Percentiles rank a stretch among this genome's conserved stretches.
Conservation (phyloP, 2,113 vertebrate genomes). For the Cepphus grylle region DNA sequence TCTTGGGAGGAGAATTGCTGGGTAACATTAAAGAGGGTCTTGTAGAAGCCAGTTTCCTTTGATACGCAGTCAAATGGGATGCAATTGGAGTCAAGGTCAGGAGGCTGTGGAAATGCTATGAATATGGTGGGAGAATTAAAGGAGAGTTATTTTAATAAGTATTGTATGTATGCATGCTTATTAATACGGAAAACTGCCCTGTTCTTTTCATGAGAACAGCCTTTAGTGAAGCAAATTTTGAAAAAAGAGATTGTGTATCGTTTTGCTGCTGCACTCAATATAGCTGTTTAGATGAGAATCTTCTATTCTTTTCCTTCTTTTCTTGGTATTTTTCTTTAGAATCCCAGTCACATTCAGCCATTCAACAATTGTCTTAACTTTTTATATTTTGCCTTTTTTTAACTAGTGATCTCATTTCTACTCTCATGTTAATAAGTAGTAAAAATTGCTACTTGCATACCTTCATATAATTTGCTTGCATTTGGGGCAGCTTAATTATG, state of each 20-base stretch:
- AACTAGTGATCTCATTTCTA: not conserved
- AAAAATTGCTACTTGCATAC: not conserved
- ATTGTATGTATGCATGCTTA: not conserved
- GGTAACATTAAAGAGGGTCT: constrained; percentile 45
- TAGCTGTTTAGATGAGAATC: not conserved
- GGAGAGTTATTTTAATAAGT: constrained; percentile 13
- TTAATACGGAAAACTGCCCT: constrained; percentile 14
- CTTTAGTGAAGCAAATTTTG: not conserved
- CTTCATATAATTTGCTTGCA: not conserved
- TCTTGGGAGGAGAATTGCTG: constrained; percentile 14
- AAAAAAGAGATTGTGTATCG: not conserved
- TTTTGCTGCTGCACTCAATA: not conserved
- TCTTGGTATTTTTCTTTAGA: not conserved
- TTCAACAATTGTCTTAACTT: not conserved
- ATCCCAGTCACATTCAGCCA: not conserved
- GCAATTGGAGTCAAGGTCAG: constrained; percentile 53
- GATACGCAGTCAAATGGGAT: constrained; percentile 28
- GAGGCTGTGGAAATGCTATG: constrained; percentile 36
- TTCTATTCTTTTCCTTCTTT: not conserved
- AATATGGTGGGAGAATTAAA: not conserved
- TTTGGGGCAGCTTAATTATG: constrained; percentile 16
- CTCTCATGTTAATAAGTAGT: not conserved
- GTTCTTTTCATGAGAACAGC: not conserved
- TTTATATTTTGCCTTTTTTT: not conserved
- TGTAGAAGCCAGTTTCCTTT: constrained; percentile 37